Conservation (phyloP, 2,888 invertebrate genomes). For the Volucella zonaria region DNA sequence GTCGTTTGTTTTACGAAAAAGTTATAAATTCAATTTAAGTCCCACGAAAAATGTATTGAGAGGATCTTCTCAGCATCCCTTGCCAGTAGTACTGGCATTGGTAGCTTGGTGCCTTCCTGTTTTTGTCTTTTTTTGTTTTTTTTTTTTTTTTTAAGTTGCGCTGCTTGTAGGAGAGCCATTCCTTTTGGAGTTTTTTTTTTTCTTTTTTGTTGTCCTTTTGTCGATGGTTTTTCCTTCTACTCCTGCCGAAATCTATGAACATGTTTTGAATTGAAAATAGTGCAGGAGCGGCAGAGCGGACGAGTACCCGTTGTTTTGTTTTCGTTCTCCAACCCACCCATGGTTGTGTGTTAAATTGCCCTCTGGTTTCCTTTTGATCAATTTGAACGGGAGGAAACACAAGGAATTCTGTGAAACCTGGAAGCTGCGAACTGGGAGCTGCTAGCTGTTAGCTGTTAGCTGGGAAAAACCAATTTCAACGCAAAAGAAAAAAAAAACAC, state of each 20-base stretch:
- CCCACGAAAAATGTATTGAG: constrained; percentile 74
- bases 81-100: not conserved
- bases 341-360: constrained; percentile 65
- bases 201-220: constrained; percentile 7
- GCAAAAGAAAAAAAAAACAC: constrained; percentile 31
- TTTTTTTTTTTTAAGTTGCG: constrained; percentile 6
- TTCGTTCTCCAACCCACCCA: constrained; percentile 3
- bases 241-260: constrained; percentile 67
- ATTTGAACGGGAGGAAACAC: constrained; percentile 60
- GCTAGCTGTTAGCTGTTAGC: too few species aligned
- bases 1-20: constrained; percentile 72
- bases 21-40: constrained; percentile 76
- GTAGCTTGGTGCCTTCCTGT: constrained; percentile 5
- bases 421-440: too few species aligned
- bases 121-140: constrained; percentile 30
- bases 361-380: constrained; percentile 70
- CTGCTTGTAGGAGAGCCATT: constrained; percentile 45
- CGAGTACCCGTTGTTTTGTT: constrained; percentile 22
- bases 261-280: constrained; percentile 73
- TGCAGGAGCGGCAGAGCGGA: constrained; percentile 44
- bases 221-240: constrained; percentile 23
- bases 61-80: constrained; percentile 58
- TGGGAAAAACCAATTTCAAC: constrained; percentile 64
- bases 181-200: constrained; percentile 41
- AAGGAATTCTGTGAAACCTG: constrained; percentile 23